phyloP scores from a whole-genome alignment of 1,140 invertebrate genomes.

The Helicoverpa armigera region DNA sequence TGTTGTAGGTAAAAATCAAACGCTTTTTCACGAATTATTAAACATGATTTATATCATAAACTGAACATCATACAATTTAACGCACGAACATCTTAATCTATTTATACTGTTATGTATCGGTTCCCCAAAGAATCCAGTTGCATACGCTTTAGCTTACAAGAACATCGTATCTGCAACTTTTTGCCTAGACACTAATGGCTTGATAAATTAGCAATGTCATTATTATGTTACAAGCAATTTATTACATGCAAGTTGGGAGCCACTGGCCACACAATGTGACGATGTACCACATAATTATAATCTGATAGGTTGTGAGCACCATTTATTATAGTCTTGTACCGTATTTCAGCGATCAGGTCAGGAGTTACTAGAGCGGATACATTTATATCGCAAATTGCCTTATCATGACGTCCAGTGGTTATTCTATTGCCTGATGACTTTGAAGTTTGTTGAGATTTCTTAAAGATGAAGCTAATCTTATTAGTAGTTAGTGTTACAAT shows the following conservation, averaged over 20 bases:
- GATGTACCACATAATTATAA: conserved; percentile 39
- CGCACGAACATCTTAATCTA: background rate
- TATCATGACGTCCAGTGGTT: conserved; percentile 14
- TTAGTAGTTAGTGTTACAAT: background rate
- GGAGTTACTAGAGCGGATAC: conserved; percentile 35
- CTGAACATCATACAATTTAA: background rate
- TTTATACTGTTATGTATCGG: background rate
- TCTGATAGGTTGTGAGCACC: conserved; percentile 31
- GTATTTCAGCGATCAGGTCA: conserved; percentile 30
- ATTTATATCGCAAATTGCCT: conserved; percentile 22
- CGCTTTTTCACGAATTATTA: too few species aligned
- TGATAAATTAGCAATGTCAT: conserved; percentile 44
- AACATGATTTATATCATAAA: too few species aligned
- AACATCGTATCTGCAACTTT: conserved; percentile 7
- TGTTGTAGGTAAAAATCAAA: background rate
- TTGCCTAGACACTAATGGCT: background rate
- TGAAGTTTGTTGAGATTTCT: conserved; percentile 25
- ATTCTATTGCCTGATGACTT: conserved; percentile 19
- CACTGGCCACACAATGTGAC: conserved; percentile 31
- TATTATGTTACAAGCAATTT: conserved; percentile 38
- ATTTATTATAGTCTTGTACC: conserved; percentile 40
- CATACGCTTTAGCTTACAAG: conserved; percentile 15
- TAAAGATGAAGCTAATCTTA: background rate
- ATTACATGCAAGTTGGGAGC: conserved; percentile 12
- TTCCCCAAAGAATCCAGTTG: conserved; percentile 2